Conservation (phyloP, 2,797 vertebrate species). For the Schizopygopsis malacanthus region DNA sequence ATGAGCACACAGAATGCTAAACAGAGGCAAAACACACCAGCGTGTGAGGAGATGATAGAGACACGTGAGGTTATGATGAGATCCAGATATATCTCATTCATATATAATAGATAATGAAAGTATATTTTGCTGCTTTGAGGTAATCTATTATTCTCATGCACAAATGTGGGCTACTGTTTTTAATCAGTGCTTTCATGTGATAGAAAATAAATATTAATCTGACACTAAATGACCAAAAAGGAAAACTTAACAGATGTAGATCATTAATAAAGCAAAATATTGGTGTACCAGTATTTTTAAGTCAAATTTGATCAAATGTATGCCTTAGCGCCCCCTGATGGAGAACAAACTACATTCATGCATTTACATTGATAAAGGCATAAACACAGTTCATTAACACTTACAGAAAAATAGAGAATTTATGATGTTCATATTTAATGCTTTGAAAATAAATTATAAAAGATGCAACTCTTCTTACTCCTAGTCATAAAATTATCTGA, state of each 20-base stretch:
- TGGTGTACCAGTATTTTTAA: not conserved
- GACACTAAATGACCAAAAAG: not conserved
- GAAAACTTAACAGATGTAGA: not conserved
- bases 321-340: slow-evolving; percentile 62
- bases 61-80: not conserved
- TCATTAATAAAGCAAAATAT: not conserved
- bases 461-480: not conserved
- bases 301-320: not conserved
- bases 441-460: not conserved
- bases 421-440: not conserved
- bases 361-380: not conserved
- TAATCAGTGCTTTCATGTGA: not conserved
- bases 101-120: not conserved
- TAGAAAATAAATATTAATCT: not conserved
- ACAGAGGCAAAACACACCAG: not conserved
- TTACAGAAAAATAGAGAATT: not conserved
- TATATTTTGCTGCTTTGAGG: not conserved
- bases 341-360: not conserved
- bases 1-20: slow-evolving; percentile 18
- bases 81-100: not conserved
- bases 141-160: not conserved
- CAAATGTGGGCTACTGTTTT: not conserved
- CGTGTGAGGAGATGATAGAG: not conserved
- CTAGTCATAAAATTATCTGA: not conserved
- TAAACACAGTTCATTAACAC: not conserved